Evolutionary conservation across 2,113 vertebrate species (phyloP).

Genomic region (Vulpes ferrilata): DNA sequence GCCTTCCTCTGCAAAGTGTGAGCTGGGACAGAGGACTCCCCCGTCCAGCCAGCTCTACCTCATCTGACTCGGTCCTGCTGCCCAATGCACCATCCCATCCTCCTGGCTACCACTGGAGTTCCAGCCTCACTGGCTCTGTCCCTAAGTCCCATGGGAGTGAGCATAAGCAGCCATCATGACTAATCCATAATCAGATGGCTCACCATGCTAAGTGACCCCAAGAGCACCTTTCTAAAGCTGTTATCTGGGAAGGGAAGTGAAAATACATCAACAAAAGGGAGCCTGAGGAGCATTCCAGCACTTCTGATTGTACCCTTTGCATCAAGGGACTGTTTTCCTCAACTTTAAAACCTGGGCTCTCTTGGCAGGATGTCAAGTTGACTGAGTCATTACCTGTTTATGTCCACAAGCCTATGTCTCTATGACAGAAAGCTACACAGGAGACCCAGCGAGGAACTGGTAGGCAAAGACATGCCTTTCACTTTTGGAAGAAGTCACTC

Average conservation of each 20-base stretch:
- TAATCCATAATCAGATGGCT: background rate
- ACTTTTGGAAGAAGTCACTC: conserved; percentile 51
- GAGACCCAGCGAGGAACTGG: background rate
- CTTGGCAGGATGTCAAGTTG: conserved; percentile 71
- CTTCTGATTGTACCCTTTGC: background rate
- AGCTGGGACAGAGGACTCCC: background rate
- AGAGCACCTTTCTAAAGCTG: conserved; percentile 24
- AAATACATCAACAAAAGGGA: conserved; percentile 18
- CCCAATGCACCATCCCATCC: fast-evolving
- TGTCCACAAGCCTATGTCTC: background rate
- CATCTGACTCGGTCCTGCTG: background rate
- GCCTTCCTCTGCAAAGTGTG: fast-evolving
- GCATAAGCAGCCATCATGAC: no score
- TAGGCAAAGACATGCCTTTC: background rate
- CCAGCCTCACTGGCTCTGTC: fast-evolving
- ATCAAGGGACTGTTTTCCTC: conserved; percentile 51
- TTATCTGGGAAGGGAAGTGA: conserved; percentile 75
- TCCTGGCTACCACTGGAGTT: fast-evolving
- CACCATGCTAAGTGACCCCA: conserved; percentile 40
- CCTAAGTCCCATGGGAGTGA: fast-evolving
- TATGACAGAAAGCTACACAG: background rate
- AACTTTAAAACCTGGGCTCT: conserved; percentile 53
- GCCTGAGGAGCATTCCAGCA: conserved; percentile 30
- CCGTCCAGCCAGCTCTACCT: background rate
- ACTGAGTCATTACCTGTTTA: conserved; percentile 83